Base-by-base conservation (phyloP, 2,113 vertebrate genomes). In the Oryzias melastigma region DNA sequence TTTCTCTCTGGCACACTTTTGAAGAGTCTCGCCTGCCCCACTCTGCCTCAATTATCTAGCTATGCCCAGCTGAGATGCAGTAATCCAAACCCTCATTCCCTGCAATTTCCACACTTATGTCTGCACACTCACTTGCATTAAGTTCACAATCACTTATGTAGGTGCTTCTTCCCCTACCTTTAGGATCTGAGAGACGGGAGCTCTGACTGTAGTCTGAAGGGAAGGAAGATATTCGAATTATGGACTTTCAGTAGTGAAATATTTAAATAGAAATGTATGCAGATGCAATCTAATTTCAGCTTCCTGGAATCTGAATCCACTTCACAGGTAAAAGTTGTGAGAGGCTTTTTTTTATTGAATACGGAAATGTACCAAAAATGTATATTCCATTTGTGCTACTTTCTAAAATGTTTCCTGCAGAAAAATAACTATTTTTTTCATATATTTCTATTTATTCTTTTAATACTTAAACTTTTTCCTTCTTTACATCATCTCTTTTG, bases 61-160 rank as follows among this genome's bases (percentile, higher is more conserved):
- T 78, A 68, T 88, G 80, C 83, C 87, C 88, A 87, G 87, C 86
- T 90, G 89, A 90, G 88, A 90, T 86, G 83, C 90, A 90, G 87
- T 88, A 91, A 91, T 90, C 89, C 86, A 89, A 91, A 90, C 87
- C 80, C 87, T 91, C 86, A 91, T 91, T 92, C 88, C 87, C 85
- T 74, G 83, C 90, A 79, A 91, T 91, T 91, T 91, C 74, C 89
- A 90, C 89, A 91, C 90, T 87, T 88, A 71, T 81, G 87, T 86
- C 89, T 85, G 81, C 86, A 71, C 85, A 79, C 74, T 82, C 82
- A 69, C 78, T 77, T 48, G 63, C 86, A 86, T 88, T 86, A 90
- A 88, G 84, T 87, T 86, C 89, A 87, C 83, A 85, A 86, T 85
- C 80, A 86, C 85, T 88, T 89, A 85, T 78, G 62, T 78, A 83